These are phyloP conservation scores for Streblospio benedicti DNA, from an alignment of 1,140 invertebrate genomes.

Conservation along the genomic window DNA sequence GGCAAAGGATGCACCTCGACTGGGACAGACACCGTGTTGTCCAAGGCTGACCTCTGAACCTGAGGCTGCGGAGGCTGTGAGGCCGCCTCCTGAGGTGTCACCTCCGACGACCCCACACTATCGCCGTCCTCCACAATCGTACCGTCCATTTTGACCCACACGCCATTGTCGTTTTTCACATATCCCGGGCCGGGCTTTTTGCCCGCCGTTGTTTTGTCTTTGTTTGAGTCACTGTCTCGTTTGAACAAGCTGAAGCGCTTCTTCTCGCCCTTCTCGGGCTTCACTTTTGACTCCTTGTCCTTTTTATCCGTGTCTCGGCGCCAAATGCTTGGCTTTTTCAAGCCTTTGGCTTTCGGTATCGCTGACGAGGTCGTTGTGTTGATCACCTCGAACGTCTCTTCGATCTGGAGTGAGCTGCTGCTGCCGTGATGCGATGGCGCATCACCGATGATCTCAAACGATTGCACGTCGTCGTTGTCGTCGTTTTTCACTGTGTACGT, in stretches of 20 bases:
- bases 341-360: conserved; percentile 49
- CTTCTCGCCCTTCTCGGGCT: background rate
- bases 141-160: conserved; percentile 21
- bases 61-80: background rate
- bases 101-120: too few species aligned
- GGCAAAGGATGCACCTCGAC: conserved; percentile 27
- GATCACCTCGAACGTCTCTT: conserved; percentile 55
- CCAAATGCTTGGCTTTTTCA: background rate
- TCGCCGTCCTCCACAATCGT: background rate
- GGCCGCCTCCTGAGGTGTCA: too few species aligned
- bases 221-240: too few species aligned
- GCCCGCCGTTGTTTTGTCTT: too few species aligned
- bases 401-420: too few species aligned
- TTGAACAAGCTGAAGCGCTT: conserved; percentile 18
- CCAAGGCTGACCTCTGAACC: background rate
- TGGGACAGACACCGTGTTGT: background rate
- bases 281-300: background rate
- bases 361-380: conserved; percentile 47
- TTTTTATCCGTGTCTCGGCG: conserved; percentile 3
- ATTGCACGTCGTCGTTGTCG: background rate
- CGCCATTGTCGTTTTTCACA: conserved; percentile 14
- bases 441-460: background rate
- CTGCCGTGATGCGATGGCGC: background rate
- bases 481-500: background rate
- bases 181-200: conserved; percentile 14